phyloP scores from a whole-genome alignment of 2,888 invertebrate species.

The Drosophila meridiana region DNA sequence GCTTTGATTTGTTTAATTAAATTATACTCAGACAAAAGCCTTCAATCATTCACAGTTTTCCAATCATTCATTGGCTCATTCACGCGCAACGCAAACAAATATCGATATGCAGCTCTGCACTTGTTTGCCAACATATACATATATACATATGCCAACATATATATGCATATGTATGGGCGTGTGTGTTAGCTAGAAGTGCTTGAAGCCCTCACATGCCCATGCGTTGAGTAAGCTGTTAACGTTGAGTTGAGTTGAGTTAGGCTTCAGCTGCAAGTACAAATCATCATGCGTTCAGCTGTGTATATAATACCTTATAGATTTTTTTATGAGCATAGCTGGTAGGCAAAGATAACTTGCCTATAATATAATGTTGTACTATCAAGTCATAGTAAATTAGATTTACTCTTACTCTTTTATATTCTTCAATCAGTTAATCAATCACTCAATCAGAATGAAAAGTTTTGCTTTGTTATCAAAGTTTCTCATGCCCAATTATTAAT shows the following conservation, averaged over 20 bases:
- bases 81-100: slow-evolving; percentile 65
- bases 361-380: not conserved
- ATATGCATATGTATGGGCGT: slow-evolving; percentile 22
- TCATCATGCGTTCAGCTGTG: slow-evolving; percentile 29
- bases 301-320: slow-evolving; percentile 13
- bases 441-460: not conserved
- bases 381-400: too few relatives aligned
- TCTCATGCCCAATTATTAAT: not conserved
- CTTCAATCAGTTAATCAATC: not conserved
- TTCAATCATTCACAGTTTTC: slow-evolving; percentile 76
- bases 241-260: slow-evolving; percentile 32
- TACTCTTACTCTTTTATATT: too few relatives aligned
- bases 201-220: slow-evolving; percentile 33
- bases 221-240: slow-evolving; percentile 24
- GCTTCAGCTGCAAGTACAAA: slow-evolving; percentile 1
- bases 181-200: slow-evolving; percentile 29
- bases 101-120: slow-evolving; percentile 45
- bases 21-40: slow-evolving; percentile 73
- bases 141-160: not conserved
- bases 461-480: not conserved
- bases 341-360: not conserved
- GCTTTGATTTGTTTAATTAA: slow-evolving; percentile 77
- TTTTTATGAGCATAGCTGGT: not conserved
- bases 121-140: slow-evolving; percentile 17
- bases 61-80: slow-evolving; percentile 77